Evolutionary conservation across 2,113 vertebrate genomes (phyloP), one percentile per base, ranked within the genome.

Genomic region (Calidris pygmaea): DNA sequence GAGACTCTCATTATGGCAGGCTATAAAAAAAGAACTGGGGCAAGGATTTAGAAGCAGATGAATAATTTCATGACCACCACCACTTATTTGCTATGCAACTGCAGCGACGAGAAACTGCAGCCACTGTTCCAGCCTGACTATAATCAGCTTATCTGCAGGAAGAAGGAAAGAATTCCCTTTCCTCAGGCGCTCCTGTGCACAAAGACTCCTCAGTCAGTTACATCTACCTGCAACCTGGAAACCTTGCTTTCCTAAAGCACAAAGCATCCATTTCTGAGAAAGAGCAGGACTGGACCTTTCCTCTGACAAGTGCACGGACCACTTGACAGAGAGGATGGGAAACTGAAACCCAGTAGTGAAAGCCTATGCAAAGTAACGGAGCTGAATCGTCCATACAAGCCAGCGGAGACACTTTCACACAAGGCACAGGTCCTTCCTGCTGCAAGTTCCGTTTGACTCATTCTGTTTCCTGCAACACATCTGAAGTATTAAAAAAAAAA

Each of bases 131-230:
- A 89, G 83, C 16, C 56, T 34, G 22, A 70, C 43, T 48, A 50
- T 92, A 94, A 96, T 77, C 85, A 81, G 82, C 78, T 95, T 92
- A 94, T 76, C 73, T 82, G 68, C 82, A 91, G 21, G n/a, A 79
- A 58, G 77, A 23, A 92, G 59, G 60, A 95, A 84, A 74, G 41
- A 91, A 94, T 60, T 89, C 67, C 43, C 45, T 52, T 72, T 91
- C 80, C 77, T 94, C 55, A 75, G 47, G 87, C 59, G 23, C 32
- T 85, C 30, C 37, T 27, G 32, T 14, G 14, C 53, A 63, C 52
- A 90, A 91, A 79, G n/a, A 62, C 14, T 71, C 55, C 58, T 66
- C 30, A 70, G 45, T 32, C 50, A 60, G 62, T n/a, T 50, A 74
- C n/a, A 62, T 41, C 43, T 76, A 82, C 32, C 80, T 60, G n/a